Conservation (phyloP, 2,888 invertebrate species). For the Nasonovia ribisnigri region DNA sequence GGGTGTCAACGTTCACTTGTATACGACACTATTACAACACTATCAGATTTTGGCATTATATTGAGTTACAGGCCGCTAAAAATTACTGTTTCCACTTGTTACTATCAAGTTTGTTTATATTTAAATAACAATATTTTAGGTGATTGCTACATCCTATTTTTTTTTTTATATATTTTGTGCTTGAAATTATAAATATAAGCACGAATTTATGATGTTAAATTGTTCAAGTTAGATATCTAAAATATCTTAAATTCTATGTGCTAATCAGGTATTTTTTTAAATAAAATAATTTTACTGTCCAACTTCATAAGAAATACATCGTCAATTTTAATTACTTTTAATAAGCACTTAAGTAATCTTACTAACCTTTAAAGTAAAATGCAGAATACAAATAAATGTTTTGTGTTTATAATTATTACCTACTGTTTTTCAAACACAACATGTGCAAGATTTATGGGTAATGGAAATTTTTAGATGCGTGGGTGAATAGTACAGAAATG, state of each 20-base stretch:
- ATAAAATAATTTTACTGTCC: neutral
- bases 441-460: neutral
- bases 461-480: neutral
- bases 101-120: neutral
- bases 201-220: no score
- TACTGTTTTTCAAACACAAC: neutral
- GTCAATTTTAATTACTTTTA: neutral
- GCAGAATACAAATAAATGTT: neutral
- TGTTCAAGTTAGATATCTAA: no score
- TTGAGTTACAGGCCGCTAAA: conserved; percentile 46
- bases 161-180: neutral
- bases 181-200: neutral
- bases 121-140: neutral
- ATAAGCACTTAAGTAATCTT: neutral
- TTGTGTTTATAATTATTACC: neutral
- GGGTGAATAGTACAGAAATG: neutral
- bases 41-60: conserved; percentile 55
- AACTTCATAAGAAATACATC: neutral
- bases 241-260: no score
- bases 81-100: conserved; percentile 17
- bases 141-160: neutral
- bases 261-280: neutral
- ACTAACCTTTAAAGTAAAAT: neutral
- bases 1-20: conserved; percentile 35
- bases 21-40: conserved; percentile 12